A percentile compares a stretch with the other conserved stretches of the same genome.
Evolutionary conservation across 2,797 vertebrate species (phyloP).

Genomic region (Schizothorax lantsangensis): DNA sequence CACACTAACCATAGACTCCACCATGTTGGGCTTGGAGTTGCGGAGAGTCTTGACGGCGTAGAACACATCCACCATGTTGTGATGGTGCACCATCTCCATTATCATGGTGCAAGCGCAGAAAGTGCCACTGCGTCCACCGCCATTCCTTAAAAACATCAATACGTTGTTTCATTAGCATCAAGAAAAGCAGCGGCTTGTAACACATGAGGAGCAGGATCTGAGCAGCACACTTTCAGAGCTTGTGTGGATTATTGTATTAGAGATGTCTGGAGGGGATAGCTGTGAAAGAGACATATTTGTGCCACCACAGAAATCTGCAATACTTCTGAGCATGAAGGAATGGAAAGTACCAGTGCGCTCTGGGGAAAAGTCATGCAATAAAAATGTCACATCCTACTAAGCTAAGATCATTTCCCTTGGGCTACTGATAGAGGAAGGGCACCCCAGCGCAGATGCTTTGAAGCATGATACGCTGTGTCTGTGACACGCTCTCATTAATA

Average conservation of each 20-base stretch:
- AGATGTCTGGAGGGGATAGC: constrained; percentile 31
- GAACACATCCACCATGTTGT: constrained; percentile 93
- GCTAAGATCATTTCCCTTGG: constrained; percentile 62
- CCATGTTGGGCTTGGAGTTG: constrained; percentile 99
- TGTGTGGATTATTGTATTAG: constrained; percentile 34
- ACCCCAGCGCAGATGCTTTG: constrained; percentile 59
- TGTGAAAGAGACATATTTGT: constrained; percentile 36
- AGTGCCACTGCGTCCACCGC: constrained; percentile 92
- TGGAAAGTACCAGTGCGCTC: constrained; percentile 55
- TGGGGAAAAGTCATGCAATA: constrained; percentile 50
- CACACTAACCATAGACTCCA: constrained; percentile 92
- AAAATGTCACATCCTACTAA: constrained; percentile 71
- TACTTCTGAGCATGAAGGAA: constrained; percentile 60
- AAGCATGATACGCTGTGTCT: constrained; percentile 63
- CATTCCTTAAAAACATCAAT: constrained; percentile 80
- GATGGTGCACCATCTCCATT: constrained; percentile 94
- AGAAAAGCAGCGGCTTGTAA: constrained; percentile 1
- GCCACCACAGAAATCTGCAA: constrained; percentile 48
- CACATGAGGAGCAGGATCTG: constrained; percentile 7
- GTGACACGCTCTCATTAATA: constrained; percentile 68
- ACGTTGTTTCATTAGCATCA: constrained; percentile 2
- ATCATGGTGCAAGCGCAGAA: constrained; percentile 94
- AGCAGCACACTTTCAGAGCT: constrained; percentile 12
- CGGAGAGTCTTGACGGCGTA: constrained; percentile 94
- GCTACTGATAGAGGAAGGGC: constrained; percentile 70